A percentile compares a stretch with the other conserved stretches of the same genome.
Evolutionary conservation across 2,113 vertebrate genomes (phyloP).

Genomic region (Ranitomeya imitator): DNA sequence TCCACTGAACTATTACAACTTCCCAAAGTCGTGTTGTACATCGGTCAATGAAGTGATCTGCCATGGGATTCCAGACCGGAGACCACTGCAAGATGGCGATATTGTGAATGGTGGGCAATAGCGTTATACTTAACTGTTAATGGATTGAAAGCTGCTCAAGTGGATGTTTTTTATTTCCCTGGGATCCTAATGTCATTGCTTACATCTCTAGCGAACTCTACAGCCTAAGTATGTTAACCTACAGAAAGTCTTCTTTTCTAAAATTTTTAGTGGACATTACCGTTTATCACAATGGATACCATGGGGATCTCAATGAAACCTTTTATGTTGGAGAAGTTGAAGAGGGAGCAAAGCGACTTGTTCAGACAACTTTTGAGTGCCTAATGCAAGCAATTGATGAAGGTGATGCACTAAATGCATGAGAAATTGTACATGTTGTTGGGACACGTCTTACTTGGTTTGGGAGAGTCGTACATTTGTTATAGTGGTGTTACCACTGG

Average conservation of each 20-base stretch:
- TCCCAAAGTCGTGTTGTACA: constrained; percentile 97
- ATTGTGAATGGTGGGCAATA: constrained; percentile 90
- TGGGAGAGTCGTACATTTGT: no score
- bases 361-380: constrained; percentile 95
- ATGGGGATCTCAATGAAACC: constrained; percentile 96
- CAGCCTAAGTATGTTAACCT: neutral
- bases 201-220: no score
- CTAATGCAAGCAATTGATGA: constrained; percentile 98
- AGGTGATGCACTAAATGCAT: constrained; percentile 71
- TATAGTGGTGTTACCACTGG: neutral
- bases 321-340: constrained; percentile 96
- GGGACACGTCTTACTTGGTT: no score
- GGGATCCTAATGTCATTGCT: neutral
- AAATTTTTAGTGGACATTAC: constrained; percentile 92
- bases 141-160: neutral
- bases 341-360: constrained; percentile 87
- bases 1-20: constrained; percentile 98
- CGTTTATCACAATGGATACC: constrained; percentile 94
- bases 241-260: neutral
- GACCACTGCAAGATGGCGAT: constrained; percentile 90
- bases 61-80: constrained; percentile 95
- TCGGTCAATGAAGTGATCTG: constrained; percentile 99
- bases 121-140: neutral
- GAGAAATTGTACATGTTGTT: neutral
- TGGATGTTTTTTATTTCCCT: neutral